Conservation (phyloP, 2,888 invertebrate species). For the Margaritifera margaritifera region DNA sequence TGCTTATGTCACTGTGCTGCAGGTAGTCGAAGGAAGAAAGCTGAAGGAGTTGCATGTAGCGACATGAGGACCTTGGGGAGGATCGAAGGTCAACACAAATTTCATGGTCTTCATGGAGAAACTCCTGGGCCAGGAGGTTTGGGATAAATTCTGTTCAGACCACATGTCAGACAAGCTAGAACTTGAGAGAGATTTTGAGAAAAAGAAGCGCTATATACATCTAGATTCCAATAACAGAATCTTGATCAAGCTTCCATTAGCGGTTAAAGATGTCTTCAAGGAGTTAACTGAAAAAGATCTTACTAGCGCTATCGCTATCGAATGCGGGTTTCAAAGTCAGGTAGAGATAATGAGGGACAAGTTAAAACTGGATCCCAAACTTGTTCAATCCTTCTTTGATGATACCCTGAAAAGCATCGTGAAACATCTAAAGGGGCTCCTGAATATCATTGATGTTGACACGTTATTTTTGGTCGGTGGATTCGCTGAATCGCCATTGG, state of each 20-base stretch:
- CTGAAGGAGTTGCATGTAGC: slow-evolving; percentile 21
- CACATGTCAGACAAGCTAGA: slow-evolving; percentile 8
- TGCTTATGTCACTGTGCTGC: slow-evolving; percentile 22
- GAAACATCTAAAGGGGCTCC: slow-evolving; percentile 6
- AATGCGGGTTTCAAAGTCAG: too few relatives aligned
- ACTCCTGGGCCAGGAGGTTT: slow-evolving; percentile 9
- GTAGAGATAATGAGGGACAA: slow-evolving; percentile 12
- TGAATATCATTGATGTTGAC: slow-evolving; percentile 18
- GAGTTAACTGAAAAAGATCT: too few relatives aligned
- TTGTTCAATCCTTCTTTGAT: slow-evolving; percentile 8
- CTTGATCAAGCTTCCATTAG: too few relatives aligned
- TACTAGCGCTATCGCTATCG: too few relatives aligned
- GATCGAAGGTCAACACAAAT: slow-evolving; percentile 14
- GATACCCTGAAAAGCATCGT: slow-evolving; percentile 15
- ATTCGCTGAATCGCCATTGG: too few relatives aligned
- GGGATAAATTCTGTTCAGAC: slow-evolving; percentile 1
- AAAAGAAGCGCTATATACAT: slow-evolving; percentile 16
- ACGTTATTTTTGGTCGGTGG: too few relatives aligned
- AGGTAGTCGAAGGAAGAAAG: slow-evolving; percentile 16
- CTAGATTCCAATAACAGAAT: slow-evolving; percentile 9
- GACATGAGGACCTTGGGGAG: slow-evolving; percentile 25
- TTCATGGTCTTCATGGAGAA: slow-evolving; percentile 15
- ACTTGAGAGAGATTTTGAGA: slow-evolving; percentile 17
- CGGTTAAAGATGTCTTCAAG: too few relatives aligned
- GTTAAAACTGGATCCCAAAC: slow-evolving; percentile 2